These are phyloP conservation scores for Sebastes minor DNA, from an alignment of 2,797 vertebrate genomes.

Conservation along the genomic window DNA sequence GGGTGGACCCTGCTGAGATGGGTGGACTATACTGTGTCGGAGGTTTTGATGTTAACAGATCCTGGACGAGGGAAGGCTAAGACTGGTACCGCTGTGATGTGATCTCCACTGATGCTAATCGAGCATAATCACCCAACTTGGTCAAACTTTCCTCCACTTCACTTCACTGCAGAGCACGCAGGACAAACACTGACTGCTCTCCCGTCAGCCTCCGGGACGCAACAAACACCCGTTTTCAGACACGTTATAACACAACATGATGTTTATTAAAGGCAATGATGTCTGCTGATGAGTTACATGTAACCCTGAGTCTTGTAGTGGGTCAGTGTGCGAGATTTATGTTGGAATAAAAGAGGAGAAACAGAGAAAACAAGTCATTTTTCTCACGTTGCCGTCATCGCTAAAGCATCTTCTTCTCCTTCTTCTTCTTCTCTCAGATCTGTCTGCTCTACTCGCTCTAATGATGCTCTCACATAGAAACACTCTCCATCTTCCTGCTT, in stretches of 20 bases:
- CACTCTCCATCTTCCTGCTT: too few species aligned
- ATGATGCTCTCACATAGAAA: too few species aligned
- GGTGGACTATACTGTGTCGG: neutral
- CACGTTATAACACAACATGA: neutral
- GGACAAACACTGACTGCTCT: neutral
- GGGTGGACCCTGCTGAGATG: neutral
- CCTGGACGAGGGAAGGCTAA: neutral
- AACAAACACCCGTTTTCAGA: neutral
- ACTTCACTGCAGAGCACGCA: neutral
- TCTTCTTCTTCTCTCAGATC: neutral
- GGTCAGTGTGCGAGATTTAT: neutral
- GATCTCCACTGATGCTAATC: conserved; percentile 28
- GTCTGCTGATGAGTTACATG: neutral
- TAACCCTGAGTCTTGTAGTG: neutral
- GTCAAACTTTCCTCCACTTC: neutral
- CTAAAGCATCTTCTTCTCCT: neutral
- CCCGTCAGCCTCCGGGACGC: neutral
- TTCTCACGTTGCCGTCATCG: too few species aligned
- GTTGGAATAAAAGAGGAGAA: neutral
- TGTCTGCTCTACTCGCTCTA: too few species aligned
- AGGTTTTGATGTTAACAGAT: conserved; percentile 20
- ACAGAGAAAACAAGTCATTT: too few species aligned
- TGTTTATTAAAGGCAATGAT: conserved; percentile 7
- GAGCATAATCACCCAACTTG: conserved; percentile 39
- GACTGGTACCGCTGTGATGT: conserved; percentile 2